Evolutionary conservation across 1,140 invertebrate genomes (phyloP).

Genomic region (Anoplolepis gracilipes): DNA sequence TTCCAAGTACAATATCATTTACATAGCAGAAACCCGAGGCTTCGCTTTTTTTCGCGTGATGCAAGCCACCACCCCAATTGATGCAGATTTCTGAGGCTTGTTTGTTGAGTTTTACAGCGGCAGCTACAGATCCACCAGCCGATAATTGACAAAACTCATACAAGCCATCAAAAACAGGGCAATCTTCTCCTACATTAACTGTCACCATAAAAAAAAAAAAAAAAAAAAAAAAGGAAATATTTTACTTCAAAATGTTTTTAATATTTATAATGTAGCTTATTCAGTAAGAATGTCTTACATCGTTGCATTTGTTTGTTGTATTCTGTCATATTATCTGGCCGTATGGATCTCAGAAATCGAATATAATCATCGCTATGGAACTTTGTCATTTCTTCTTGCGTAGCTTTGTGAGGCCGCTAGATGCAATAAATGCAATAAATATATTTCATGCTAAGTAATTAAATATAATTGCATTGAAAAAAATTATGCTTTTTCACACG

Average conservation of each 20-base stretch:
- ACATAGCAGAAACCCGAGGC: constrained; percentile 99
- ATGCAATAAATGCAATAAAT: constrained; percentile 63
- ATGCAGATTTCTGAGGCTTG: constrained; percentile 99
- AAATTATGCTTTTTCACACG: constrained; percentile 91
- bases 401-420: constrained; percentile 99
- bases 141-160: constrained; percentile 99
- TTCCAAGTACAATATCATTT: constrained; percentile 98
- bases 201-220: constrained; percentile 86
- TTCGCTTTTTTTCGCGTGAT: constrained; percentile 99
- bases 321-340: constrained; percentile 99
- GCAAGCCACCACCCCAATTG: constrained; percentile 99
- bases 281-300: constrained; percentile 91
- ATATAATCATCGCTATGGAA: constrained; percentile 99
- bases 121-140: constrained; percentile 99
- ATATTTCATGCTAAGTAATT: constrained; percentile 98
- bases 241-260: constrained; percentile 84
- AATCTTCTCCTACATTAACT: constrained; percentile 99
- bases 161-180: constrained; percentile 98
- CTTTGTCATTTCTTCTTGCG: constrained; percentile 99
- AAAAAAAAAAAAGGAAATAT: constrained; percentile 89
- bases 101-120: constrained; percentile 98
- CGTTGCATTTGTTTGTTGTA: constrained; percentile 99
- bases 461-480: constrained; percentile 90
- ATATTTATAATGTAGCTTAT: not conserved
- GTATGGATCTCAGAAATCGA: constrained; percentile 97